Evolutionary conservation across 2,113 vertebrate species (phyloP).

Genomic region (Falcunculus frontatus): DNA sequence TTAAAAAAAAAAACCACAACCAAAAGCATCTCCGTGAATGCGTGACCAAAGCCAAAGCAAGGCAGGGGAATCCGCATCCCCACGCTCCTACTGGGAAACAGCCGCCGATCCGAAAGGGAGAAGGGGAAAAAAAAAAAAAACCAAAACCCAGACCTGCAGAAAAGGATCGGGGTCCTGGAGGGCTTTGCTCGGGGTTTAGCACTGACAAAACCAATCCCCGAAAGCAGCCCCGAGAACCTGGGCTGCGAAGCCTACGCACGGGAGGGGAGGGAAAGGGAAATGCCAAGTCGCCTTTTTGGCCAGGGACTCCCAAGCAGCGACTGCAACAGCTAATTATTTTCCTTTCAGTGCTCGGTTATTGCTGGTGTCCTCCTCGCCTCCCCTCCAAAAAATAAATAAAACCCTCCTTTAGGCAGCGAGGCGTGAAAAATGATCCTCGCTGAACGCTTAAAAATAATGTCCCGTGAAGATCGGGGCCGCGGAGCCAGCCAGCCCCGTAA

Average conservation of each 20-base stretch:
- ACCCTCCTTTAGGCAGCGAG: slow-evolving; percentile 31
- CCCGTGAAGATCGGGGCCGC: slow-evolving; percentile 42
- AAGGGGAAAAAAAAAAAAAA: fast-evolving
- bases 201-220: neutral
- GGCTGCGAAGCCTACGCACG: neutral
- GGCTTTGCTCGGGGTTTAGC: neutral
- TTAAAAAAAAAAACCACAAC: neutral
- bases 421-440: slow-evolving; percentile 36
- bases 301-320: neutral
- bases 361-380: slow-evolving; percentile 18
- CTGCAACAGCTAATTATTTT: slow-evolving; percentile 36
- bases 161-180: neutral
- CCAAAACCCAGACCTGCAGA: neutral
- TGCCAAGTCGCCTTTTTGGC: slow-evolving; percentile 3
- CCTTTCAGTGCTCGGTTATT: slow-evolving; percentile 18
- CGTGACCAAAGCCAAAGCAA: neutral
- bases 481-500: neutral
- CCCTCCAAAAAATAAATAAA: slow-evolving; percentile 45
- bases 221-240: neutral
- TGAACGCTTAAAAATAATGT: slow-evolving; percentile 58
- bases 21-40: neutral
- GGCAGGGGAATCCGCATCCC: neutral
- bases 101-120: neutral
- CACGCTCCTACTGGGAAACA: neutral
- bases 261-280: neutral